A percentile compares a stretch with the other conserved stretches of the same genome.
phyloP scores from a whole-genome alignment of 2,888 invertebrate genomes.

The Meliscaeva auricollis region DNA sequence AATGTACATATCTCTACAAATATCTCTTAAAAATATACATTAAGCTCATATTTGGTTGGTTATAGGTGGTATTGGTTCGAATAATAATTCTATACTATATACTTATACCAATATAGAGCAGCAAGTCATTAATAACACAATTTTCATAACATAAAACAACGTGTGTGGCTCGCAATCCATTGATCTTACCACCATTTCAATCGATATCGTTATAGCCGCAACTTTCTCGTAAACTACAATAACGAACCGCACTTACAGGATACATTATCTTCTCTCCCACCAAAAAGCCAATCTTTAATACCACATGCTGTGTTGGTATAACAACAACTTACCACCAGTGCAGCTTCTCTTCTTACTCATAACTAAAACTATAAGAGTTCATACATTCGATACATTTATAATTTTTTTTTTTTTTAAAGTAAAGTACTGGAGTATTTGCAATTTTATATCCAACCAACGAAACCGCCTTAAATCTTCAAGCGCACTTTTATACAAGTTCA shows the following conservation, averaged over 20 bases:
- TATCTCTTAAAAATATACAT: constrained; percentile 15
- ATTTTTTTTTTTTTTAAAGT: constrained; percentile 1
- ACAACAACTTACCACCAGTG: constrained; percentile 51
- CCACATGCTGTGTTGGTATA: constrained; percentile 69
- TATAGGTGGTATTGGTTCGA: constrained; percentile 1
- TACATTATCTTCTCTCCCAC: constrained; percentile 73
- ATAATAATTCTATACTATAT: not conserved
- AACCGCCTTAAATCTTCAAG: constrained; percentile 71
- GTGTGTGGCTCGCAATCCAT: constrained; percentile 71
- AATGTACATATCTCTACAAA: too few species aligned
- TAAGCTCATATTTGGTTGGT: constrained; percentile 30
- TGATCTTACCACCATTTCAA: constrained; percentile 72
- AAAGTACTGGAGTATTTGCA: constrained; percentile 47
- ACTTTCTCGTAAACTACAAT: constrained; percentile 75
- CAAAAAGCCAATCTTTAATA: constrained; percentile 45
- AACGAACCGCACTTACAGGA: constrained; percentile 73
- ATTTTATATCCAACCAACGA: constrained; percentile 67
- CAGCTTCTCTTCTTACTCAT: constrained; percentile 67
- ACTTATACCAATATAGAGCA: not conserved
- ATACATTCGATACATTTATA: constrained; percentile 10
- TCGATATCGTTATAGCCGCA: constrained; percentile 71
- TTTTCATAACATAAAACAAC: constrained; percentile 50
- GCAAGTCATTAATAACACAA: constrained; percentile 60
- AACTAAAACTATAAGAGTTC: constrained; percentile 42
- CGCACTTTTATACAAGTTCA: constrained; percentile 57